phyloP scores from a whole-genome alignment of 2,113 vertebrate genomes.

The Rhombomys opimus region DNA sequence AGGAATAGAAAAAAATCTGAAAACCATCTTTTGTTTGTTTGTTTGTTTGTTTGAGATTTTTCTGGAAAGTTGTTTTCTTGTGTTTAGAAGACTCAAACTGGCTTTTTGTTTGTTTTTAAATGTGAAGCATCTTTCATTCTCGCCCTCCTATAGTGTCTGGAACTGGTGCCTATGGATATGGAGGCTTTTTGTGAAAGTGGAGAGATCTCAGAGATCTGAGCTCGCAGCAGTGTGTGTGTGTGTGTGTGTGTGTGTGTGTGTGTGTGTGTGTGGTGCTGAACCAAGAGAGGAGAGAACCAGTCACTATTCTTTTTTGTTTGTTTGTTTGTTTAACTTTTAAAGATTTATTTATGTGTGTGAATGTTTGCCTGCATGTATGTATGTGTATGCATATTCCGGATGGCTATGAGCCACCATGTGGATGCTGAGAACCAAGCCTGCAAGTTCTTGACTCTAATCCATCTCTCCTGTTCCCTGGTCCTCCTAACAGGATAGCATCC shows the following conservation, averaged over 20 bases:
- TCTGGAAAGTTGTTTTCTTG: conserved; percentile 56
- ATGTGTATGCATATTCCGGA: not conserved
- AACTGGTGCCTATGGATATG: not conserved
- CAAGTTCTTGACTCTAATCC: not conserved
- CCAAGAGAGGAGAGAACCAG: not conserved
- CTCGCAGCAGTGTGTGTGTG: not conserved
- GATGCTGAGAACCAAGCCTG: not conserved
- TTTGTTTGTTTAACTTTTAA: not conserved
- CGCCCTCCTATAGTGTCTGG: not conserved
- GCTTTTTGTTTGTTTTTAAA: not conserved
- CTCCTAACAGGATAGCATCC: not conserved
- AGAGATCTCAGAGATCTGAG: not conserved
- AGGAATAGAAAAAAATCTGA: not conserved
- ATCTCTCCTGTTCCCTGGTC: not conserved
- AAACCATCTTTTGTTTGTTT: not conserved
- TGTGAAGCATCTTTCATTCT: conserved; percentile 14
- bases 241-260: not conserved
- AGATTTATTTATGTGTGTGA: not conserved
- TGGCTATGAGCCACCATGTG: not conserved
- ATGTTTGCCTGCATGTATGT: not conserved
- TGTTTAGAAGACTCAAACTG: conserved; percentile 1
- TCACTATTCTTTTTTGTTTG: not conserved
- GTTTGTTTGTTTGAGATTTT: not conserved
- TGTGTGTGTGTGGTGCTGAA: not conserved
- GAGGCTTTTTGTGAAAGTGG: not conserved